These are phyloP conservation scores for Eulemur rufifrons DNA, from an alignment of 2,113 vertebrate genomes.

Conservation along the genomic window DNA sequence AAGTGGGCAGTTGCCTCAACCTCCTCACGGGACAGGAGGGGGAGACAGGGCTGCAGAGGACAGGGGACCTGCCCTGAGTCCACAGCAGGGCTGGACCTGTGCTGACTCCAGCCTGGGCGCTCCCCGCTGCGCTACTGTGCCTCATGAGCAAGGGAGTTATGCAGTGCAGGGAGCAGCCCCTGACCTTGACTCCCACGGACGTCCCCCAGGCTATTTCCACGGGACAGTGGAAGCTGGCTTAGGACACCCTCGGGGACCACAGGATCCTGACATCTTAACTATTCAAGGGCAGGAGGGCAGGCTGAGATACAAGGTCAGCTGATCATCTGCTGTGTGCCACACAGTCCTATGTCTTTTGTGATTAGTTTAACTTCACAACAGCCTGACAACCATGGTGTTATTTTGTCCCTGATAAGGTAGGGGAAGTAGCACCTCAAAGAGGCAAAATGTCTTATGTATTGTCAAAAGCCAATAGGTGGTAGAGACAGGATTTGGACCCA, in stretches of 20 bases:
- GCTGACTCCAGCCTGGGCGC: neutral
- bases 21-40: neutral
- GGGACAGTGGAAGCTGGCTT: neutral
- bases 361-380: neutral
- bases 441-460: neutral
- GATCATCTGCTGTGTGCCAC: too few relatives aligned
- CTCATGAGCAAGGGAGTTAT: accelerated
- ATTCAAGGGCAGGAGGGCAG: neutral
- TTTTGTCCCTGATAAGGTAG: neutral
- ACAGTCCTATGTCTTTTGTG: neutral
- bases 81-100: too few relatives aligned
- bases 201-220: too few relatives aligned
- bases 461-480: neutral
- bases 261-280: accelerated
- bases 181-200: too few relatives aligned
- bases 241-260: too few relatives aligned
- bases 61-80: too few relatives aligned
- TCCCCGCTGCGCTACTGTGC: neutral
- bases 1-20: too few relatives aligned
- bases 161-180: neutral
- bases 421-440: neutral
- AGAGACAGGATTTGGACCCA: neutral
- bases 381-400: neutral
- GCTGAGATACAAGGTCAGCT: too few relatives aligned
- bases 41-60: too few relatives aligned